Conservation (phyloP, 2,888 invertebrate genomes). For the Aphidius colemani region DNA sequence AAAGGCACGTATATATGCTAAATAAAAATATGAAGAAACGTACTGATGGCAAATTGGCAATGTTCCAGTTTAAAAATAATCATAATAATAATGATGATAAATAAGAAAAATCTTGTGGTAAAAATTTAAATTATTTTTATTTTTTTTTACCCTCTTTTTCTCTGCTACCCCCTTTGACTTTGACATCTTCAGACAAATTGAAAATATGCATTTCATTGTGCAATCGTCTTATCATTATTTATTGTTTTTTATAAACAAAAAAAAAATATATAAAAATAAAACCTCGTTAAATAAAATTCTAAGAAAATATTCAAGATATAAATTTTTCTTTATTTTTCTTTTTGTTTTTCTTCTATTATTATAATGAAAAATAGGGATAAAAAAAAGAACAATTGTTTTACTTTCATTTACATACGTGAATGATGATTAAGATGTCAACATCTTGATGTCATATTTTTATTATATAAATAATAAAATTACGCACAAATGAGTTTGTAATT, state of each 20-base stretch:
- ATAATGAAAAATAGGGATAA: too few relatives aligned
- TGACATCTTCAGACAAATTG: background rate
- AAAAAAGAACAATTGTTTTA: too few relatives aligned
- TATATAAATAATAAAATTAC: too few relatives aligned
- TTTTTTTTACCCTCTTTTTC: background rate
- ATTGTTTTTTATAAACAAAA: background rate
- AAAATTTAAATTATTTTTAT: background rate
- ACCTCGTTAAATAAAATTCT: background rate
- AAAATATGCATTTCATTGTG: slow-evolving; percentile 11
- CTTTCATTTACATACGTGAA: too few relatives aligned
- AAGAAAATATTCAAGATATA: background rate
- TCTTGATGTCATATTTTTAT: too few relatives aligned
- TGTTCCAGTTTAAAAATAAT: slow-evolving; percentile 12
- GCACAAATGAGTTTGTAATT: too few relatives aligned
- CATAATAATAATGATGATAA: background rate
- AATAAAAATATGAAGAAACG: slow-evolving; percentile 25
- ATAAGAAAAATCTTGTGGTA: background rate
- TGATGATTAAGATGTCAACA: too few relatives aligned
- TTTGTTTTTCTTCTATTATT: too few relatives aligned
- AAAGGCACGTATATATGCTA: too few relatives aligned
- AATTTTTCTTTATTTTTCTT: too few relatives aligned
- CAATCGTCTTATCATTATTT: background rate
- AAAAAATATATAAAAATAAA: background rate
- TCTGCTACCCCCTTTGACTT: background rate
- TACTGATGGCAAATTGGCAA: slow-evolving; percentile 31